Percentiles rank a stretch among this genome's conserved stretches.
These are phyloP conservation scores for Tenthredo amoena DNA, from an alignment of 2,888 invertebrate species.

Conservation along the genomic window DNA sequence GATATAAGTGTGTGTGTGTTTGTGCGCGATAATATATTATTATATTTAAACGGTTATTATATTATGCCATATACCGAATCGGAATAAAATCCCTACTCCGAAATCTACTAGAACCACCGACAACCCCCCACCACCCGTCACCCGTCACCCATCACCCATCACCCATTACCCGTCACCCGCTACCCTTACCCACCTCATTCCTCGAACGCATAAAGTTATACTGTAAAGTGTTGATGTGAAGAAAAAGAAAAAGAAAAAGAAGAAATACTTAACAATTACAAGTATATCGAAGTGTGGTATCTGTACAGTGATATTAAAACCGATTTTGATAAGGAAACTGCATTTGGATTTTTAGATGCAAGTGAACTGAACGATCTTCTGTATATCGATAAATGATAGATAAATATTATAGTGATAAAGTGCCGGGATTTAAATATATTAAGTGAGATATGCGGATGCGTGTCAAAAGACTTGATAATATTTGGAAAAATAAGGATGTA, in stretches of 20 bases:
- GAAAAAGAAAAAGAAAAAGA: neutral
- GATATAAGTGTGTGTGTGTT: neutral
- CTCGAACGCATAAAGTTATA: neutral
- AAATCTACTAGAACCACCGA: neutral
- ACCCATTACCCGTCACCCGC: neutral
- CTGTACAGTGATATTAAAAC: neutral
- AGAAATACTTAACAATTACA: neutral
- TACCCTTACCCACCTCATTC: neutral
- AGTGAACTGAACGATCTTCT: too few relatives aligned
- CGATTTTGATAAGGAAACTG: too few relatives aligned
- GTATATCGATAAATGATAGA: too few relatives aligned
- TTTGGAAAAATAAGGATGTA: neutral
- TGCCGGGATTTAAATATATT: too few relatives aligned
- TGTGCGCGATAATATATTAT: neutral
- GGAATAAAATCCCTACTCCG: neutral
- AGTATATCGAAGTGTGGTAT: neutral
- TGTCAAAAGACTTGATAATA: too few relatives aligned
- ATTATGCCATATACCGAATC: neutral
- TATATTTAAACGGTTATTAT: neutral
- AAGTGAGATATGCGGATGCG: too few relatives aligned
- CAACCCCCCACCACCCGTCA: neutral
- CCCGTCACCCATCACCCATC: neutral
- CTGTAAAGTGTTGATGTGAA: neutral
- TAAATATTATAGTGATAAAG: too few relatives aligned
- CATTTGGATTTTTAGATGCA: too few relatives aligned